phyloP scores from a whole-genome alignment of 2,113 vertebrate genomes.

The Pardalotus punctatus region DNA sequence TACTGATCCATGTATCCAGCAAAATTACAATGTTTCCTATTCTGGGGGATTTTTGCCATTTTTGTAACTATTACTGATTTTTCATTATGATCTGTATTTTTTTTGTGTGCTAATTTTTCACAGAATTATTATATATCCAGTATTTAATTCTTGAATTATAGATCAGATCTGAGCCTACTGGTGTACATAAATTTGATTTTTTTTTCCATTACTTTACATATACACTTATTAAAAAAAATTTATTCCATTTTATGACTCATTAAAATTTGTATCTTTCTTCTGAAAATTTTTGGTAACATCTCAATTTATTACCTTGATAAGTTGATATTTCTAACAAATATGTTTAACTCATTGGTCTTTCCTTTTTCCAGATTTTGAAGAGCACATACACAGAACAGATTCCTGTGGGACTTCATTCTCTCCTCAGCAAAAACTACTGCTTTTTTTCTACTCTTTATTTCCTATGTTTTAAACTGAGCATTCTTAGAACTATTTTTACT shows the following conservation, averaged over 20 bases:
- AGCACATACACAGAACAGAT: not conserved
- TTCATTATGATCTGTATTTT: not conserved
- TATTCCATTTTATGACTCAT: not conserved
- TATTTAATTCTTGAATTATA: not conserved
- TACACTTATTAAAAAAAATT: not conserved
- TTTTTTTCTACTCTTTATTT: not conserved
- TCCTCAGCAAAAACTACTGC: not conserved
- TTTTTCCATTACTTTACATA: not conserved
- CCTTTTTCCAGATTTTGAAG: not conserved
- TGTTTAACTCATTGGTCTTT: not conserved
- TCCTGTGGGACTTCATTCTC: not conserved
- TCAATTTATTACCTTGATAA: not conserved
- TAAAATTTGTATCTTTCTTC: not conserved
- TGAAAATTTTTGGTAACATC: not conserved
- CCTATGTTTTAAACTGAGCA: not conserved
- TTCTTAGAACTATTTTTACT: not conserved
- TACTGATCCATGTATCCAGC: not conserved
- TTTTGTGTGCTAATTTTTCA: not conserved
- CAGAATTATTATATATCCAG: not conserved
- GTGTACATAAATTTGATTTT: not conserved
- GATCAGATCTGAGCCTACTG: not conserved
- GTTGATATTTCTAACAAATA: not conserved
- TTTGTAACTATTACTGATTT: not conserved
- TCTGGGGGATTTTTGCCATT: rapidly evolving
- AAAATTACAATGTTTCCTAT: not conserved